A percentile compares a stretch with the other conserved stretches of the same genome.
These are phyloP conservation scores for Euclidia mi DNA, from an alignment of 2,888 invertebrate species.

Conservation along the genomic window DNA sequence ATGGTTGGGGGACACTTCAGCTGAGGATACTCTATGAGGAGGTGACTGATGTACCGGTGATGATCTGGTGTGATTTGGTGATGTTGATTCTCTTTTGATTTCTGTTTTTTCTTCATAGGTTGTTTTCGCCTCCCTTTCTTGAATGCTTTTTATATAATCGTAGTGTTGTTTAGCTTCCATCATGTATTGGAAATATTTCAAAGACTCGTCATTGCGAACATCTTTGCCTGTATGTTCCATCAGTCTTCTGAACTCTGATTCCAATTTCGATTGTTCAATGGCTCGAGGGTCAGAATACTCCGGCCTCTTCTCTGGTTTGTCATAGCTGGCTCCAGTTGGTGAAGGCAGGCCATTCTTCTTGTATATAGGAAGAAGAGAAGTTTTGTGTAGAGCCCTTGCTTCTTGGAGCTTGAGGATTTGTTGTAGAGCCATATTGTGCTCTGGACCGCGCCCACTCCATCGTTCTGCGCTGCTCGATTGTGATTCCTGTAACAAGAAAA, in stretches of 20 bases:
- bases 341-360: constrained; percentile 85
- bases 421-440: constrained; percentile 97
- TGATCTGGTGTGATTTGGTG: constrained; percentile 72
- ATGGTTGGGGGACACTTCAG: constrained; percentile 80
- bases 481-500: constrained; percentile 92
- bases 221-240: constrained; percentile 90
- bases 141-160: constrained; percentile 80
- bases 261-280: constrained; percentile 87
- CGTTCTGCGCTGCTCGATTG: constrained; percentile 95
- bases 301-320: constrained; percentile 69
- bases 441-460: constrained; percentile 97
- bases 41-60: constrained; percentile 76
- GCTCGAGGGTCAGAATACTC: constrained; percentile 81
- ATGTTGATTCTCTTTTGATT: constrained; percentile 76
- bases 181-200: constrained; percentile 84
- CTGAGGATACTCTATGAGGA: constrained; percentile 74
- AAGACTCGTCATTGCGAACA: constrained; percentile 78
- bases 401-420: constrained; percentile 97
- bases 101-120: constrained; percentile 61
- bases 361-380: constrained; percentile 87
- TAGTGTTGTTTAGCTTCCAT: constrained; percentile 84
- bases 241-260: constrained; percentile 88
- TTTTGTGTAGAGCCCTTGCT: constrained; percentile 93
- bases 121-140: constrained; percentile 75
- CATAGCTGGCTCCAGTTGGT: constrained; percentile 88